Base-by-base conservation (phyloP, 1,140 invertebrate genomes). In the Sinella curviseta region DNA sequence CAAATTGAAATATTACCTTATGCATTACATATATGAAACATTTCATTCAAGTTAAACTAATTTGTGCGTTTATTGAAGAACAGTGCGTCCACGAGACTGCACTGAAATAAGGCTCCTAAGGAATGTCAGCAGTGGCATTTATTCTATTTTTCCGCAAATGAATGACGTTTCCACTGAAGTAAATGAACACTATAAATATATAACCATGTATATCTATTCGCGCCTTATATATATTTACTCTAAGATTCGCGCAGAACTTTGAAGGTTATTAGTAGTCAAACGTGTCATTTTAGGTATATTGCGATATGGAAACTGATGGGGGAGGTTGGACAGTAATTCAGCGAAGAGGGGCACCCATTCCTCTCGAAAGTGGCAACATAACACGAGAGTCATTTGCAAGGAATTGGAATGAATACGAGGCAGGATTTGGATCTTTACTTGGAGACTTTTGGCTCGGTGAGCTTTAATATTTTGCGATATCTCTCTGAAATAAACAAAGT, bases 341-440 rank as follows among this genome's bases (percentile, higher is more conserved):
- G 65, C 24, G 77, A 8, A 17, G 77, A 39, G 77, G 77, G 0
- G 30, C 26, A 12, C 17, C 74, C 12, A 26, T 48, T 36, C 8
- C 4, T 24, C 17, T n/a, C 39, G 4, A 14, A 36, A 48, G 2
- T 36, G 26, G 26, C 1, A 30, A 33, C 26, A 16, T 31, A 31
- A 0, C 17, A 0, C 87, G 89, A 2, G 88, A 90, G 81, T 90
- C 91, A 81, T 92, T 93, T 83, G 89, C 88, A 79, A 88, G 90
- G 78, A 86, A 87, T 60, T 92, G 91, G 89, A 78, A 90, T 89
- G 91, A 92, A 48, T 93, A 92, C 83, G 90, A 90, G 78, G 85
- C 89, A 77, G 91, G 91, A n/a, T 92, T 92, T 82, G 91, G 91
- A 30, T 91, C 91, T 81, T 81, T 91, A 26, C 89, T 88, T 2